Evolutionary conservation across 2,888 invertebrate species (phyloP), one percentile per base, ranked within the genome.

Genomic region (Sipunculus nudus): DNA sequence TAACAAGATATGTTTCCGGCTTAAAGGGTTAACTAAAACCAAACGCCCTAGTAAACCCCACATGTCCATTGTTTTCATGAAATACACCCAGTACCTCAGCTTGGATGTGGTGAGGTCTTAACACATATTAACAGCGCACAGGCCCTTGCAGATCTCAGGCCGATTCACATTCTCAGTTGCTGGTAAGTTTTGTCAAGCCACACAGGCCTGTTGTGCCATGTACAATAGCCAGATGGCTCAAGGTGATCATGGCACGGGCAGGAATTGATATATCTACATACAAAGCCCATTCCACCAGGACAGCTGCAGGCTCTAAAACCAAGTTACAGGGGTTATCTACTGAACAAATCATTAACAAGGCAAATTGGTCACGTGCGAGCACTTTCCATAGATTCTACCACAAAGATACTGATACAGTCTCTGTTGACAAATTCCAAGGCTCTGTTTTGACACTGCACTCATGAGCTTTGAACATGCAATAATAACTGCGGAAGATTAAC

Each of bases 271-370:
- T 43, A 19, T 10, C 8, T 43, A 43, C 19, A 8, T 16, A 16
- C 19, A 38, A 50, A 38, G 50, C 50, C 8, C 38, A 50, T 26
- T 50, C 38, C 32, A 50, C 50, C 16, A 31, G 50, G n/a, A n/a
- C 50, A 19, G 50, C 38, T 40, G 38, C 35, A 10, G 23, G 8
- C 32, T 23, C 19, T 8, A 50, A 31, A 38, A 25, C 35, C 32
- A 38, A 25, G 35, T 6, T 13, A 6, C 23, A n/a, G 38, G 50
- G 50, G 19, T 16, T 25, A 6, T 38, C 35, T 16, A 23, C 38
- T 38, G 16, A 16, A 16, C 19, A 50, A 19, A 38, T 50, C 32
- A 38, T 50, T 8, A 23, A 31, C n/a, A 16, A 38, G 10, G 50
- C 32, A 13, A 50, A 50, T 23, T 50, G 50, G 50, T n/a, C 35